Evolutionary conservation across 2,797 vertebrate species (phyloP), one percentile per base, ranked within the genome.

Genomic region (Okamejei kenojei): DNA sequence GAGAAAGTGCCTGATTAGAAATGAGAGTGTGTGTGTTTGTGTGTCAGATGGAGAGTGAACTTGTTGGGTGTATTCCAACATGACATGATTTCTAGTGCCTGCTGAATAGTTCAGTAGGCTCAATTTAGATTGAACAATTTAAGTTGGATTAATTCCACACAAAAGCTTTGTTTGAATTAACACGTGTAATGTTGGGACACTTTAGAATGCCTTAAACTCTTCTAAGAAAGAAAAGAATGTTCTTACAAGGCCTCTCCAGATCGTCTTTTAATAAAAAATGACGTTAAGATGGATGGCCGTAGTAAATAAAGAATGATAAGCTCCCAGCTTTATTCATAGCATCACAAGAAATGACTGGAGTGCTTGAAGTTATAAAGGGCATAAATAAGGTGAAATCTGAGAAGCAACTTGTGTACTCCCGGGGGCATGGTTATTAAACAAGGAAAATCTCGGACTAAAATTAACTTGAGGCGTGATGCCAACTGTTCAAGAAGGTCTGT

Each of bases 1-100:
- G 90, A 26, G 45, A 74, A 92, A 92, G 71, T 92, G 71, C 45
- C 90, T 92, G 65, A 92, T 74, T 92, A 92, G 90, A 92, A 45
- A 92, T 2, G 68, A 74, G 82, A 61, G 71, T 10, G 71, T 73
- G 71, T 74, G 17, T 21, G 45, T 54, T 54, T 54, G 45, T 54
- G 86, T 63, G n/a, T 38, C 86, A 90, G 81, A 35, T 26, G 68
- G 54, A 92, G 45, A 45, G 68, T 92, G 71, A 92, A 74, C 26
- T 74, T 71, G 29, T 26, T 76, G 90, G 90, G 38, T 76, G 68
- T 29, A 13, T 74, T 76, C 45, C 71, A 92, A 58, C 63, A 65
- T 35, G 35, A 38, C n/a, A 90, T 23, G 6, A 88, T 45, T 76
- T 13, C 68, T 92, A 23, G 71, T 32, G 68, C 35, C 90, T 29